phyloP scores from a whole-genome alignment of 2,888 invertebrate species.

The Iselma pallidipennis region DNA sequence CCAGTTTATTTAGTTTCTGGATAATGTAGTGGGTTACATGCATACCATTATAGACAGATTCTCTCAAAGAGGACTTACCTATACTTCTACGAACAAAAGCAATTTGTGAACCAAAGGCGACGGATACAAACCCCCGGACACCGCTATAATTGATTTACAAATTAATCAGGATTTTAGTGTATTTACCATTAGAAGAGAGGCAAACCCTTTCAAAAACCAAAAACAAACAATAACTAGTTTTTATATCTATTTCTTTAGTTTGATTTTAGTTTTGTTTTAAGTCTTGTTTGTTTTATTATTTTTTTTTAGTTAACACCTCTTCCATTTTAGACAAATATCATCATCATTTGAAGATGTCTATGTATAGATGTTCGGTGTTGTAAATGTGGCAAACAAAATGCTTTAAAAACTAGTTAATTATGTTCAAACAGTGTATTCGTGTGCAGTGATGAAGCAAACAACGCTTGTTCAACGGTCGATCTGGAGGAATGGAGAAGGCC shows the following conservation, averaged over 20 bases:
- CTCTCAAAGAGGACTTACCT: background rate
- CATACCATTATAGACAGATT: background rate
- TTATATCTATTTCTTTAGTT: background rate
- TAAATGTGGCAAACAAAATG: constrained; percentile 26
- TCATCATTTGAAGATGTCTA: no score
- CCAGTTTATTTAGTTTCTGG: background rate
- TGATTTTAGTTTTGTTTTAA: background rate
- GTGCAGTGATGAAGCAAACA: constrained; percentile 76
- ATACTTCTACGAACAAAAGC: background rate
- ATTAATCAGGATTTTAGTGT: background rate
- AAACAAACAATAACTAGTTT: no score
- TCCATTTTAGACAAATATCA: no score
- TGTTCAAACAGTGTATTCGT: constrained; percentile 50
- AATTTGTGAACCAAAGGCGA: background rate
- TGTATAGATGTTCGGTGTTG: constrained; percentile 41
- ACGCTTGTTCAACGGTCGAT: constrained; percentile 64
- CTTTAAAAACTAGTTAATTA: constrained; percentile 32
- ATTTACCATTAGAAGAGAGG: no score
- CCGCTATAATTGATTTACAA: background rate
- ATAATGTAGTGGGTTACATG: no score
- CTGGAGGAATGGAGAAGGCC: constrained; percentile 72
- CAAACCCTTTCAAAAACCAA: no score
- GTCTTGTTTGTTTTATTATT: background rate
- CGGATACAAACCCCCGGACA: background rate
- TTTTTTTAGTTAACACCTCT: no score